Evolutionary conservation across 2,797 vertebrate genomes (phyloP).

Genomic region (Odontamblyopus lacepedii): DNA sequence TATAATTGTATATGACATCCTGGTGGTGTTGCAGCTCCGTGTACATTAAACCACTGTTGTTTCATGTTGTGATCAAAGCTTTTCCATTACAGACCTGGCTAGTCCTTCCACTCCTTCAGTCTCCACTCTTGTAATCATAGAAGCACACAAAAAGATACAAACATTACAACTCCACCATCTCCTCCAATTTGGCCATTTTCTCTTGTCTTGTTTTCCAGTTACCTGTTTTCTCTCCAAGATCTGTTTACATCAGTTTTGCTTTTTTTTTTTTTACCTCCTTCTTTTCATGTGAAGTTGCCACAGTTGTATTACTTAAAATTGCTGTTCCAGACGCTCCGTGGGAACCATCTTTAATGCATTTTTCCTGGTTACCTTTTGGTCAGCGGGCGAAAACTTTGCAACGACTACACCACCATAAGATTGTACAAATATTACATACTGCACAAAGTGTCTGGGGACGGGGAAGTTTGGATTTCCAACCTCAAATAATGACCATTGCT

Average conservation of each 20-base stretch:
- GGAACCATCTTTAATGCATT: too few species aligned
- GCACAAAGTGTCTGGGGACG: too few species aligned
- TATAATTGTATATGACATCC: conserved; percentile 64
- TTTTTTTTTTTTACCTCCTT: background rate
- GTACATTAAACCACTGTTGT: conserved; percentile 43
- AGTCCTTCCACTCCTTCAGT: conserved; percentile 19
- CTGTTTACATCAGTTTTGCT: too few species aligned
- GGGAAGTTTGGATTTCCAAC: too few species aligned
- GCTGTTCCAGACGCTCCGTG: too few species aligned
- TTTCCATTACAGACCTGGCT: conserved; percentile 39
- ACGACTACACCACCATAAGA: too few species aligned
- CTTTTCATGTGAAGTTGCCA: background rate
- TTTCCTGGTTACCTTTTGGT: too few species aligned
- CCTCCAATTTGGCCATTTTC: background rate
- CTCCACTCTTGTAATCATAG: conserved; percentile 14
- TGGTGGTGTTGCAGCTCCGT: conserved; percentile 50
- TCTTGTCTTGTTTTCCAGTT: background rate
- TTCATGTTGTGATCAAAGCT: conserved; percentile 63
- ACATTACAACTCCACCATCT: conserved; percentile 9
- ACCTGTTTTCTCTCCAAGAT: background rate
- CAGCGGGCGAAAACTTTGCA: too few species aligned
- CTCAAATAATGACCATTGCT: too few species aligned
- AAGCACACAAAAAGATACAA: conserved; percentile 23
- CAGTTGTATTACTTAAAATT: background rate
- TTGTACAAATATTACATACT: too few species aligned